These are phyloP conservation scores for Nothocercus julius DNA, from an alignment of 2,113 vertebrate genomes.

Conservation along the genomic window DNA sequence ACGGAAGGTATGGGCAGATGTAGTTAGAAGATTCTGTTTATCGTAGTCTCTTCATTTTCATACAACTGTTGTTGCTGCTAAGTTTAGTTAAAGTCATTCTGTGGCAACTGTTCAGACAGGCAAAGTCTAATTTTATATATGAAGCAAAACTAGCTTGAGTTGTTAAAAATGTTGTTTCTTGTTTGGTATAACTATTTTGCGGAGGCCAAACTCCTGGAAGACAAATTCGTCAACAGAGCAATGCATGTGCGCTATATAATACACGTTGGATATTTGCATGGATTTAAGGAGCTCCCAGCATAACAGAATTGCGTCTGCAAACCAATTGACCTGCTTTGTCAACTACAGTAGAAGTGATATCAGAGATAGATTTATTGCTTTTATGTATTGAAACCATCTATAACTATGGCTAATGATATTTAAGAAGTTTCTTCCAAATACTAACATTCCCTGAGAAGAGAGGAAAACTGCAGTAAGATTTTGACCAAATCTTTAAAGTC, in stretches of 20 bases:
- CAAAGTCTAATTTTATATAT: background rate
- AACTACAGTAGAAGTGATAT: background rate
- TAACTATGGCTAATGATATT: background rate
- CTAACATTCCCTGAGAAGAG: background rate
- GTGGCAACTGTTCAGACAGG: background rate
- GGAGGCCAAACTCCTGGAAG: background rate
- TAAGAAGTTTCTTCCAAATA: background rate
- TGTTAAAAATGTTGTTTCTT: background rate
- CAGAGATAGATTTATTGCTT: background rate
- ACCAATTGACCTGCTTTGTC: background rate
- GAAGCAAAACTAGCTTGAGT: background rate
- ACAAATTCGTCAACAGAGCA: background rate
- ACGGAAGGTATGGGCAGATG: background rate
- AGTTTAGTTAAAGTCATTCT: slow-evolving; percentile 17
- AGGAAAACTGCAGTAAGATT: background rate
- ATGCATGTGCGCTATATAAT: background rate
- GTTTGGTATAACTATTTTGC: background rate
- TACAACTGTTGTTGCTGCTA: background rate
- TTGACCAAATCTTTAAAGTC: background rate
- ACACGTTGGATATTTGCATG: background rate
- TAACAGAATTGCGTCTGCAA: background rate
- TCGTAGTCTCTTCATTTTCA: background rate
- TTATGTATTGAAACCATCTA: background rate
- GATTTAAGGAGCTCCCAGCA: background rate
- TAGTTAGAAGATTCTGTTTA: background rate